A percentile compares a stretch with the other conserved stretches of the same genome.
These are phyloP conservation scores for Mixornis gularis DNA, from an alignment of 2,113 vertebrate genomes.

Conservation along the genomic window DNA sequence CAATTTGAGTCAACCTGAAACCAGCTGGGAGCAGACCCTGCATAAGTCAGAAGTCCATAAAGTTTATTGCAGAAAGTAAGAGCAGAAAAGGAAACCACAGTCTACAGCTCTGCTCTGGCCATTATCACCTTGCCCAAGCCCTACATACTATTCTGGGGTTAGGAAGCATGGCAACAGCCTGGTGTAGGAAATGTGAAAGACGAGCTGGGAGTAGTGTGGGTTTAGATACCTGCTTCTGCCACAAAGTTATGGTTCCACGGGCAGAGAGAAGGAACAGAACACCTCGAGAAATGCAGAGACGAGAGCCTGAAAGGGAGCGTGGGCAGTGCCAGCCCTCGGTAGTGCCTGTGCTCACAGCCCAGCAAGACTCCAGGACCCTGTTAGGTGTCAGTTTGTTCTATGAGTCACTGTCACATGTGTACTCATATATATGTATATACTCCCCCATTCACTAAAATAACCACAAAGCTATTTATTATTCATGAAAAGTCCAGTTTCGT, in stretches of 20 bases:
- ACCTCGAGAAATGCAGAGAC: neutral
- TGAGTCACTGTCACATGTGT: neutral
- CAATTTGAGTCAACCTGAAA: neutral
- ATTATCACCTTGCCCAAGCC: neutral
- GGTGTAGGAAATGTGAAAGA: neutral
- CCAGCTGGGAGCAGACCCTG: neutral
- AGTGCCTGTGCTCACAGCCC: neutral
- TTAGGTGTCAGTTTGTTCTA: neutral
- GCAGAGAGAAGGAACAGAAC: neutral
- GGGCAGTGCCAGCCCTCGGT: accelerated
- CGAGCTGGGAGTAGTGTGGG: accelerated
- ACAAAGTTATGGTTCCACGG: neutral
- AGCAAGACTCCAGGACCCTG: neutral
- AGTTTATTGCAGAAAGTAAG: neutral
- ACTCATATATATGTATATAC: neutral
- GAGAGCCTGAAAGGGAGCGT: neutral
- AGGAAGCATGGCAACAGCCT: neutral
- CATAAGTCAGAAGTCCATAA: neutral
- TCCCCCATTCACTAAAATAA: neutral
- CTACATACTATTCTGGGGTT: neutral
- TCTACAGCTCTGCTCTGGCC: neutral
- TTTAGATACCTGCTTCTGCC: neutral
- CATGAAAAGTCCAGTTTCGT: neutral
- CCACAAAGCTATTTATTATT: neutral
- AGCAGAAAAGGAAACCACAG: neutral